Conservation (phyloP, 2,113 vertebrate species). For the Paramormyrops kingsleyae region DNA sequence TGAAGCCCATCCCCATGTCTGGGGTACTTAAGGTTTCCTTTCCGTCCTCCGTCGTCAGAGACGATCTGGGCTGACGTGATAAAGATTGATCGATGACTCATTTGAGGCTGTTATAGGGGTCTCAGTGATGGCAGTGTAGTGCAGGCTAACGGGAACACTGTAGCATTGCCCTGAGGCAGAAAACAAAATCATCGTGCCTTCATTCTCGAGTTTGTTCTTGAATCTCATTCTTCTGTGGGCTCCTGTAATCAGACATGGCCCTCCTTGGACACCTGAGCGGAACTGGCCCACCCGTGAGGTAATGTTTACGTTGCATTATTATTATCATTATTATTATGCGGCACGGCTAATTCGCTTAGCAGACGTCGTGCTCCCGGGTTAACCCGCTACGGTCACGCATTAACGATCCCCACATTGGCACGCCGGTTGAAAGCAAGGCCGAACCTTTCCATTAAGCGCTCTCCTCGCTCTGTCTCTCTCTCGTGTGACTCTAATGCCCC, state of each 20-base stretch:
- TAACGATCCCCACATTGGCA: constrained; percentile 3
- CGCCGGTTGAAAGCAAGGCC: neutral
- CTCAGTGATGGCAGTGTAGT: neutral
- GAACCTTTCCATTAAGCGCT: neutral
- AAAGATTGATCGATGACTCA: constrained; percentile 7
- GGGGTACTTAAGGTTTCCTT: neutral
- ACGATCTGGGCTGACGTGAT: neutral
- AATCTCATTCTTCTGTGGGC: neutral
- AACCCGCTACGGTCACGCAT: neutral
- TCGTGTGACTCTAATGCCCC: neutral
- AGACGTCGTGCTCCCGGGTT: neutral
- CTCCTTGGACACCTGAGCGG: neutral
- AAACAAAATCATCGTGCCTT: neutral
- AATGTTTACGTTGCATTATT: neutral
- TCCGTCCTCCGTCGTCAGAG: neutral
- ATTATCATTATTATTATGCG: neutral
- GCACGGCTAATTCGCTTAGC: neutral
- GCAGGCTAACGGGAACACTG: neutral
- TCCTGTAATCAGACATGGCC: neutral
- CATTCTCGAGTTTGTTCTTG: neutral
- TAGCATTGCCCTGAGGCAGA: neutral
- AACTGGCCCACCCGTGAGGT: neutral
- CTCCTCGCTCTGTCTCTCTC: neutral
- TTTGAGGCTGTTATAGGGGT: neutral
- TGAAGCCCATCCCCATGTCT: neutral